These are phyloP conservation scores for Limenitis camilla DNA, from an alignment of 2,888 invertebrate species.

Conservation along the genomic window DNA sequence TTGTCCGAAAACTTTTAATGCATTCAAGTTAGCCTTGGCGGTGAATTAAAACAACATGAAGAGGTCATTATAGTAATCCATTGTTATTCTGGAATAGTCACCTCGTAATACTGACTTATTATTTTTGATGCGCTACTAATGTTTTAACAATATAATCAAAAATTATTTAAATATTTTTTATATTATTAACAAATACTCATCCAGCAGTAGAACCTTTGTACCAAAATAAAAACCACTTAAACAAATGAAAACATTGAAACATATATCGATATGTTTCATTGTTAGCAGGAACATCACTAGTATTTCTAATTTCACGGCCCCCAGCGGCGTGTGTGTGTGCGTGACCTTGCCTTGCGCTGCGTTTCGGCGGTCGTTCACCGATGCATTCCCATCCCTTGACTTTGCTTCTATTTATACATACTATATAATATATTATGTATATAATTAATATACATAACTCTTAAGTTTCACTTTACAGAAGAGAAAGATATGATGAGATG, in stretches of 20 bases:
- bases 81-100: constrained; percentile 24
- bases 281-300: constrained; percentile 42
- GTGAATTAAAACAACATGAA: constrained; percentile 11
- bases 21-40: constrained; percentile 10
- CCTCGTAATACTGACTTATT: constrained; percentile 12
- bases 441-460: not conserved
- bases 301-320: constrained; percentile 71
- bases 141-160: not conserved
- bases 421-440: constrained; percentile 11
- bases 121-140: constrained; percentile 1
- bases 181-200: too few relatives aligned
- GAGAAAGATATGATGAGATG: too few relatives aligned
- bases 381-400: constrained; percentile 67
- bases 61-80: constrained; percentile 21
- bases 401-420: constrained; percentile 40
- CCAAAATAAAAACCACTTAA: not conserved
- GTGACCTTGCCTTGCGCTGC: constrained; percentile 65
- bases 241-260: not conserved
- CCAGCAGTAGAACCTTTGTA: too few relatives aligned
- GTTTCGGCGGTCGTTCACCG: constrained; percentile 69
- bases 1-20: constrained; percentile 22
- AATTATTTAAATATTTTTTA: not conserved
- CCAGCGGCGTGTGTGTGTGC: constrained; percentile 48
- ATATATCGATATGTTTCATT: constrained; percentile 30
- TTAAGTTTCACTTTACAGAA: too few relatives aligned